phyloP scores from a whole-genome alignment of 2,113 vertebrate species.

The Actinemys pallida region DNA sequence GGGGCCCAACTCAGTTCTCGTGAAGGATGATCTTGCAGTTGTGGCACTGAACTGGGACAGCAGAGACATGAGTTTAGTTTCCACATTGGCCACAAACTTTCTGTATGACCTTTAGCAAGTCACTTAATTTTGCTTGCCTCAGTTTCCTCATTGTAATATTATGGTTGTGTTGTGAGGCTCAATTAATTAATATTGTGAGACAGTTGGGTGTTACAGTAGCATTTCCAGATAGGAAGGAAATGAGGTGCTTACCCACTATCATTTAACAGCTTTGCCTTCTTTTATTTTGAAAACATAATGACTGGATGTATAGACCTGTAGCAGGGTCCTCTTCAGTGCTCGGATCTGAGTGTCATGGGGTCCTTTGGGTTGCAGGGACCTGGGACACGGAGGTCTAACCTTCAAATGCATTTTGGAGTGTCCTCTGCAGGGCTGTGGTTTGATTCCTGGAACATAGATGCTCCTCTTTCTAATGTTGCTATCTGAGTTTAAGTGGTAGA shows the following conservation, averaged over 20 bases:
- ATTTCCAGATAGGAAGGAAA: background rate
- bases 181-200: background rate
- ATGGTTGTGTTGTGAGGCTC: background rate
- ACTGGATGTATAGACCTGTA: background rate
- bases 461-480: background rate
- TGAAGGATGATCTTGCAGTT: background rate
- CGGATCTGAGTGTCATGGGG: background rate
- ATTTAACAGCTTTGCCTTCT: background rate
- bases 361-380: background rate
- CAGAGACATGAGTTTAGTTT: background rate
- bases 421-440: background rate
- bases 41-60: background rate
- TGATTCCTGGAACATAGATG: background rate
- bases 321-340: background rate
- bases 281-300: background rate
- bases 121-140: too few relatives aligned
- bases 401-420: background rate
- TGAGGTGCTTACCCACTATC: background rate
- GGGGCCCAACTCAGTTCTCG: background rate
- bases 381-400: background rate
- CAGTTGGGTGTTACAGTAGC: background rate
- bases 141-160: background rate
- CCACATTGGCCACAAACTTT: rapidly evolving
- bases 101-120: background rate
- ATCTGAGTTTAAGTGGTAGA: background rate